Evolutionary conservation across 2,797 vertebrate species (phyloP).

Genomic region (Coendou prehensilis): DNA sequence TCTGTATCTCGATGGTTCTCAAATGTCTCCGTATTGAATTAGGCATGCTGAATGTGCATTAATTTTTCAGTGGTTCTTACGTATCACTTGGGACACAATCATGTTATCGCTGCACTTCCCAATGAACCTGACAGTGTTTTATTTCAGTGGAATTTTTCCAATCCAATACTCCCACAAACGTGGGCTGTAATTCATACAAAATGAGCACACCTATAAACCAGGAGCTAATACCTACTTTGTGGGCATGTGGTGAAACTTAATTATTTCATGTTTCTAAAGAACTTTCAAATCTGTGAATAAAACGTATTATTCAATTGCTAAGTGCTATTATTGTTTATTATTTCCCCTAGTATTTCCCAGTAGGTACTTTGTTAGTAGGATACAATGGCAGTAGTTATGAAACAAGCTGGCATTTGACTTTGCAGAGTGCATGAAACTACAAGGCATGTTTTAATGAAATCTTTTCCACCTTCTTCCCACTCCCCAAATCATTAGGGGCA

Average conservation of each 20-base stretch:
- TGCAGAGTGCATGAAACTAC: conserved; percentile 25
- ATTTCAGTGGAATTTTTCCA: conserved; percentile 57
- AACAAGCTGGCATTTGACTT: conserved; percentile 48
- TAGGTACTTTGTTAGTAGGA: conserved; percentile 41
- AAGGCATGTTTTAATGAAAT: conserved; percentile 53
- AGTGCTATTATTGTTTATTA: conserved; percentile 72
- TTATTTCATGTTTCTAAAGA: conserved; percentile 73
- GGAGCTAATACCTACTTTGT: conserved; percentile 49
- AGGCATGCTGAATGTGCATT: not conserved
- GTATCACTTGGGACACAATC: not conserved
- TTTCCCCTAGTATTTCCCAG: conserved; percentile 61
- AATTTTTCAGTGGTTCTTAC: conserved; percentile 49
- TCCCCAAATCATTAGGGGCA: not conserved
- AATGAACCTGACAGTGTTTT: conserved; percentile 23
- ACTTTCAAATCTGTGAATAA: conserved; percentile 51
- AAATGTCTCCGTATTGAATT: conserved; percentile 14
- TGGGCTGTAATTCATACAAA: conserved; percentile 53
- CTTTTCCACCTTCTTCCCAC: not conserved
- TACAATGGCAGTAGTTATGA: conserved; percentile 59
- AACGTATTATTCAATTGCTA: conserved; percentile 72
- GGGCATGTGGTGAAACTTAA: conserved; percentile 66
- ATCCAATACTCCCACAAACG: not conserved
- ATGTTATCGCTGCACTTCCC: not conserved
- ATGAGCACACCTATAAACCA: conserved; percentile 34
- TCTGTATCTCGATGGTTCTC: not conserved